Evolutionary conservation across 2,888 invertebrate species (phyloP).

Genomic region (Drosophila fungiperda): DNA sequence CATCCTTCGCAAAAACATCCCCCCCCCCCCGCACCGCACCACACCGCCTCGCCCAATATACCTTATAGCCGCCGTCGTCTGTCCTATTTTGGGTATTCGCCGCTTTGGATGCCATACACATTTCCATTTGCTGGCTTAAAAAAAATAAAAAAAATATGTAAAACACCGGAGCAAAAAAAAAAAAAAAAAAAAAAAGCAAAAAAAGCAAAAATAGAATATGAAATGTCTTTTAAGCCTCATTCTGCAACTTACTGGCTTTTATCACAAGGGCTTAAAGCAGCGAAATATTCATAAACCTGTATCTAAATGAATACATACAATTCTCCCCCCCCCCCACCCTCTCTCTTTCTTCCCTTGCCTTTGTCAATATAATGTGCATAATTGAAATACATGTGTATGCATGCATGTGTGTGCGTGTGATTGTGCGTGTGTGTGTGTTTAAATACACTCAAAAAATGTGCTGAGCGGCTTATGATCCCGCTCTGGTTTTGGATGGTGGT

Average conservation of each 20-base stretch:
- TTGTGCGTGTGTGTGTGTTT: conserved; percentile 40
- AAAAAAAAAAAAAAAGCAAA: neutral
- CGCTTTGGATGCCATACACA: neutral
- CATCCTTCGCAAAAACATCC: neutral
- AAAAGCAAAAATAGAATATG: conserved; percentile 41
- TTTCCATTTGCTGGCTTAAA: neutral
- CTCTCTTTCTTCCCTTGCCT: conserved; percentile 1
- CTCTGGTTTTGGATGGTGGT: conserved; percentile 10
- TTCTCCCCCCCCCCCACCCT: neutral
- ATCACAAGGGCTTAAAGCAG: conserved; percentile 59
- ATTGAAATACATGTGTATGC: conserved; percentile 64
- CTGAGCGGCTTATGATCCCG: conserved; percentile 69
- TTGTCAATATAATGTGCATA: conserved; percentile 55
- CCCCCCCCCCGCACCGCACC: no score
- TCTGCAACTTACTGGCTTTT: conserved; percentile 63
- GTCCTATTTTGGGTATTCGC: no score
- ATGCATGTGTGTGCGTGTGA: neutral
- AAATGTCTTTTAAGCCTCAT: conserved; percentile 62
- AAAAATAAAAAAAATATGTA: conserved; percentile 10
- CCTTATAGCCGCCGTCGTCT: neutral
- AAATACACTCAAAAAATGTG: conserved; percentile 63
- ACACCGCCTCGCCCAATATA: neutral
- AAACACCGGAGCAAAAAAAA: neutral
- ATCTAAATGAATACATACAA: conserved; percentile 23
- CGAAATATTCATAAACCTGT: conserved; percentile 25